phyloP scores from a whole-genome alignment of 2,888 invertebrate genomes.

The Tuta absoluta region DNA sequence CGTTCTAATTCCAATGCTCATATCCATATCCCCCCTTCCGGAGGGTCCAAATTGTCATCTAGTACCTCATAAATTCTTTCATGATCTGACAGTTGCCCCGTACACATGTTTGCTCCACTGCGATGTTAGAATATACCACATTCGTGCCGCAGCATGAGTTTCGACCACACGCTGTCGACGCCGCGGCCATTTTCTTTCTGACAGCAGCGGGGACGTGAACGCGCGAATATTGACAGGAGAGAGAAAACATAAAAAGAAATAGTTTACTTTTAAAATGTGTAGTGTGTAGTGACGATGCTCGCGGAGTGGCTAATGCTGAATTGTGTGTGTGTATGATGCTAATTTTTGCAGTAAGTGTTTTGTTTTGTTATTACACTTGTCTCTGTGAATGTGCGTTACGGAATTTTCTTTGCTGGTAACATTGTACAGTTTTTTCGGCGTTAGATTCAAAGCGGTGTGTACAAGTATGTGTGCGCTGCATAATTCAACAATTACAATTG shows the following conservation, averaged over 20 bases:
- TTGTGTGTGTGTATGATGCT: slow-evolving; percentile 28
- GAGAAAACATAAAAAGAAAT: slow-evolving; percentile 11
- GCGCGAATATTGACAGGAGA: slow-evolving; percentile 24
- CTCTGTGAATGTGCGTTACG: slow-evolving; percentile 8
- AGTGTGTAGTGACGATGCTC: slow-evolving; percentile 31
- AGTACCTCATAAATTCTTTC: slow-evolving; percentile 77
- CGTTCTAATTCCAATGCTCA: slow-evolving; percentile 24
- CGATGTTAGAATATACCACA: slow-evolving; percentile 52
- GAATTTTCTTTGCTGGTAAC: slow-evolving; percentile 4
- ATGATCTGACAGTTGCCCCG: slow-evolving; percentile 66
- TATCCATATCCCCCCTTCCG: slow-evolving; percentile 60
- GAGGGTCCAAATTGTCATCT: slow-evolving; percentile 55
- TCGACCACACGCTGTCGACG: slow-evolving; percentile 57
- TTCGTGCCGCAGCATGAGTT: slow-evolving; percentile 66
- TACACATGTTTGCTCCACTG: slow-evolving; percentile 60
- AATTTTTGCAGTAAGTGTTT: slow-evolving; percentile 30
- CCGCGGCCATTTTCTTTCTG: slow-evolving; percentile 54
- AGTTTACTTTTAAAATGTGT: slow-evolving; percentile 28
- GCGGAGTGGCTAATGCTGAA: slow-evolving; percentile 31
- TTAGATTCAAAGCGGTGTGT: not conserved
- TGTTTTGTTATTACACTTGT: slow-evolving; percentile 23
- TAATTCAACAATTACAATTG: too few relatives aligned
- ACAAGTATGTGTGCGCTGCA: not conserved
- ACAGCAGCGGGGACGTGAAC: slow-evolving; percentile 34
- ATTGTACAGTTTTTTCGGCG: not conserved